A percentile compares a stretch with the other conserved stretches of the same genome.
Evolutionary conservation across 1,140 invertebrate species (phyloP).

Genomic region (Pogonomyrmex californicus): DNA sequence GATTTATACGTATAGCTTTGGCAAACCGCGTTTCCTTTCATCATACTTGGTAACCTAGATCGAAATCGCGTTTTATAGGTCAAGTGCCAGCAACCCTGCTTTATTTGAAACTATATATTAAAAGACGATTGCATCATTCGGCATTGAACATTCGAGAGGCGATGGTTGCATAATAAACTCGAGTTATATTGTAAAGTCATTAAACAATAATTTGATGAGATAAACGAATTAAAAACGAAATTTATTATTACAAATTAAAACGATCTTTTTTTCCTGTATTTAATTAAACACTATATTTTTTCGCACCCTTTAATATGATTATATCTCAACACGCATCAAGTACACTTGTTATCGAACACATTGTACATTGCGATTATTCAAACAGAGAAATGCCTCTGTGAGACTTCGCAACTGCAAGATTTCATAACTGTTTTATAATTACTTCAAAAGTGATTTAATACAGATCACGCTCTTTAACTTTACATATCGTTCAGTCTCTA

Average conservation of each 20-base stretch:
- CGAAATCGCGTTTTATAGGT: conserved; percentile 5
- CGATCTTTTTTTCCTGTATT: neutral
- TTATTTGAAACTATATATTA: conserved; percentile 30
- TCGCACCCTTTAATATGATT: neutral
- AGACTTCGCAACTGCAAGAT: neutral
- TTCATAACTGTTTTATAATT: neutral
- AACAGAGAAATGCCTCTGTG: neutral
- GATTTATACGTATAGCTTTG: conserved; percentile 36
- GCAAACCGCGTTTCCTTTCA: conserved; percentile 27
- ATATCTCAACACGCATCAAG: neutral
- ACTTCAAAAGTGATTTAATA: conserved; percentile 19
- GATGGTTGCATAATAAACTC: neutral
- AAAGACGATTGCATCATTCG: conserved; percentile 34
- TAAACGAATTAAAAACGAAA: neutral
- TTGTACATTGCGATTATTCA: conserved; percentile 5
- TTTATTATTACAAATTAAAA: neutral
- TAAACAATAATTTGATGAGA: neutral
- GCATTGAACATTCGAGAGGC: conserved; percentile 4
- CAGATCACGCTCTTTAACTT: conserved; percentile 42
- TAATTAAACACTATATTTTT: neutral
- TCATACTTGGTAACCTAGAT: conserved; percentile 31
- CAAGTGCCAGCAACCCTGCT: neutral
- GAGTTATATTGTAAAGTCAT: neutral
- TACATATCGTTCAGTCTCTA: conserved; percentile 1
- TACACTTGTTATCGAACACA: neutral